Conservation (phyloP, 1,140 invertebrate species). For the Temnothorax curvispinosus region DNA sequence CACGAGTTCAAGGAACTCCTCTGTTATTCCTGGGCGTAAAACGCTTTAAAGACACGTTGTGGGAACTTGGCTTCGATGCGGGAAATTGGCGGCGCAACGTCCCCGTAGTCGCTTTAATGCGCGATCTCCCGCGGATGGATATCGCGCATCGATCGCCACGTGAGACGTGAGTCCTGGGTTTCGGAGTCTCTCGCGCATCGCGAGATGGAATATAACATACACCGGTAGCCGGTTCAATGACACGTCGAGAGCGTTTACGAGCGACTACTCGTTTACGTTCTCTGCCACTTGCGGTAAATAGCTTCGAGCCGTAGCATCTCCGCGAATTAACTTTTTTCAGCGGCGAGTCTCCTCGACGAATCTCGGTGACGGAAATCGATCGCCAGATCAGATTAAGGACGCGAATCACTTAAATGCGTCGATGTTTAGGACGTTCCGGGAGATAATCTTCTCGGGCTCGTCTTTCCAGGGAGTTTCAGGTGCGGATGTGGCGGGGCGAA, state of each 20-base stretch:
- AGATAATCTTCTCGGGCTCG: too few relatives aligned
- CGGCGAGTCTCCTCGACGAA: background rate
- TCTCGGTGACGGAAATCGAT: background rate
- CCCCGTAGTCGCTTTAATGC: background rate
- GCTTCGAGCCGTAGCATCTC: background rate
- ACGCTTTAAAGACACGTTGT: background rate
- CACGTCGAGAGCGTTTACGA: background rate
- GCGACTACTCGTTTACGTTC: background rate
- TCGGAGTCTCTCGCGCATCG: background rate
- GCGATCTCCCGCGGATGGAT: background rate
- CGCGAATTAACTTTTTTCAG: too few relatives aligned
- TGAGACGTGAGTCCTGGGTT: background rate
- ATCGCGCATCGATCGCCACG: background rate
- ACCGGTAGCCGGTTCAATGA: slow-evolving; percentile 18
- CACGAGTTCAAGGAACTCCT: slow-evolving; percentile 24
- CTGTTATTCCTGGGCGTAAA: slow-evolving; percentile 22
- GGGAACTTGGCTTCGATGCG: background rate
- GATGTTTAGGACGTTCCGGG: background rate
- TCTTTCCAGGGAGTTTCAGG: background rate
- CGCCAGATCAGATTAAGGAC: background rate
- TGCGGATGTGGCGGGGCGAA: background rate
- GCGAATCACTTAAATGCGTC: background rate
- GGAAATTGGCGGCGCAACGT: background rate
- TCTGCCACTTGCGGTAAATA: background rate
- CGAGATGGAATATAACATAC: background rate